Evolutionary conservation across 35 echinoderm and acorn worm species (phyloP), one percentile per base, ranked within the genome.

Genomic region (Lytechinus variegatus): DNA sequence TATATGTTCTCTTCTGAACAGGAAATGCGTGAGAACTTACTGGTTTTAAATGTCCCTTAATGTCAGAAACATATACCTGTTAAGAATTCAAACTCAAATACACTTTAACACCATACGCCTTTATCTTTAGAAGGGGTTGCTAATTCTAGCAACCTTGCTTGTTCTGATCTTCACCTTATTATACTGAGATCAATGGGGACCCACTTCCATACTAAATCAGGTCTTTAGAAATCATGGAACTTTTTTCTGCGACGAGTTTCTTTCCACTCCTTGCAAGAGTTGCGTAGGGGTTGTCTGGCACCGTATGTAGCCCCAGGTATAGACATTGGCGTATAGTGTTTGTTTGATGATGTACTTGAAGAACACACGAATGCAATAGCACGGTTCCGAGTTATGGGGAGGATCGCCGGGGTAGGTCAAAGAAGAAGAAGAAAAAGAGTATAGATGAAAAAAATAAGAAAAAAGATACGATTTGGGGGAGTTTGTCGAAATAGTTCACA

Each of bases 341-440:
- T 93, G 92, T 93, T 93, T 93, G 54, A 57, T 57, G 92, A 53
- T 33, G 92, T 21, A 93, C 92, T 93, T 93, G 53, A 93, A 21
- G 29, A 57, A 54, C 10, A 9, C 53, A 57, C 27, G 92, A 54
- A 93, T 93, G 52, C 92, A 54, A 57, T 57, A 93, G 92, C 92
- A 93, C 92, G 92, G 57, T 55, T 28, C 54, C 53, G 53, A 10
- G 88, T 52, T 10, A 8, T 44, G 87, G 14, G 88, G 88, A 44
- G 28, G 6, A 90, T 51, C 4, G 27, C 88, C 11, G 27, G 27
- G 29, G 88, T 52, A 90, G 88, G 52, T 33, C 9, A 54, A 90
- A 54, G 52, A 54, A 28, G 10, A 16, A 90, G 8, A 88, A 88
- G 16, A 52, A 53, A 90, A 90, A 90, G 52, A 54, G 88, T 51